Conservation (phyloP, 2,113 vertebrate species). For the Nyctibius bracteatus region DNA sequence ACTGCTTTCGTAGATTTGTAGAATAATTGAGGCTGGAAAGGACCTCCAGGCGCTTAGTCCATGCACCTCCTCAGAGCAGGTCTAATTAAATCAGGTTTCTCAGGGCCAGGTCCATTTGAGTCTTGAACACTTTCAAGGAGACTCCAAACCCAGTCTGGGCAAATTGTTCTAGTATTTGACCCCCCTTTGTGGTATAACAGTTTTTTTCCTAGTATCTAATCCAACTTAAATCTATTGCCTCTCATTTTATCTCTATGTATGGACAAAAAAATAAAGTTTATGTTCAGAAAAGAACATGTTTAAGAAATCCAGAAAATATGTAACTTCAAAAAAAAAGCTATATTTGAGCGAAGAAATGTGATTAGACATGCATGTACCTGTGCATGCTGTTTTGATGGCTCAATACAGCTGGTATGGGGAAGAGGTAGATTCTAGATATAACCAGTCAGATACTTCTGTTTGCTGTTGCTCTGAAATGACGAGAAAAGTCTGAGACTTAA, state of each 20-base stretch:
- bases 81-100: background rate
- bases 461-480: background rate
- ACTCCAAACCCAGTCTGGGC: background rate
- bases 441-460: background rate
- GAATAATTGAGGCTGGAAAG: background rate
- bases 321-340: background rate
- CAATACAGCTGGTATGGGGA: background rate
- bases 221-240: background rate
- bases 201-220: no score
- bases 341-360: background rate
- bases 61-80: background rate
- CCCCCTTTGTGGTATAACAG: background rate
- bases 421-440: background rate
- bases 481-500: background rate
- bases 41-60: background rate
- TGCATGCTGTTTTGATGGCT: background rate
- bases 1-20: background rate
- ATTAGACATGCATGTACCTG: background rate
- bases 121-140: background rate
- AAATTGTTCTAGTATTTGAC: background rate
- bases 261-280: rapidly evolving
- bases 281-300: background rate
- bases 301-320: background rate
- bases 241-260: background rate
- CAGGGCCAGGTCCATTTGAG: background rate